These are phyloP conservation scores for Conomelus anceps DNA, from an alignment of 2,888 invertebrate genomes.

Conservation along the genomic window DNA sequence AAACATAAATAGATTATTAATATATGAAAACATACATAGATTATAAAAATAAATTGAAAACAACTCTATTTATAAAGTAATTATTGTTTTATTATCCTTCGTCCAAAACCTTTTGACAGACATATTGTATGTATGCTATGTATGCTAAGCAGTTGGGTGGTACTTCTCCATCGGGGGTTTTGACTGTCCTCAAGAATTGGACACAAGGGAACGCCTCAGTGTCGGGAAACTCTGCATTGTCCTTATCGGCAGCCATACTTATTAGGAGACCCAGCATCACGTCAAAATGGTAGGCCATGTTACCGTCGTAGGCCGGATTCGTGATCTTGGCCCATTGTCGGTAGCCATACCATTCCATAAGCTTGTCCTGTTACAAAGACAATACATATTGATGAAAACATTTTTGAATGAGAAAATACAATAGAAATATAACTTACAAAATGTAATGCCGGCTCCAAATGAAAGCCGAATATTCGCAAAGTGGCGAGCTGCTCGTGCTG, in stretches of 20 bases:
- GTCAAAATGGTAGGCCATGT: background rate
- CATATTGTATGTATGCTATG: background rate
- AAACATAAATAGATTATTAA: too few relatives aligned
- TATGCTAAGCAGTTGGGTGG: background rate
- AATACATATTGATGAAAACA: too few relatives aligned
- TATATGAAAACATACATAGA: too few relatives aligned
- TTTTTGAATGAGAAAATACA: too few relatives aligned
- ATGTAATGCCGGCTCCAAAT: too few relatives aligned
- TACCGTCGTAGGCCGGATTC: background rate
- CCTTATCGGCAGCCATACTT: background rate
- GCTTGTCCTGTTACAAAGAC: too few relatives aligned
- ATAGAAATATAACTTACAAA: too few relatives aligned
- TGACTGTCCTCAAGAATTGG: background rate
- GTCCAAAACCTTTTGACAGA: background rate
- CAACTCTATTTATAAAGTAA: too few relatives aligned
- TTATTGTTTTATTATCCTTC: background rate
- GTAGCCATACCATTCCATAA: background rate
- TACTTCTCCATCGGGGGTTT: background rate
- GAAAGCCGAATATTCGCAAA: too few relatives aligned
- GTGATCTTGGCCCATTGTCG: background rate
- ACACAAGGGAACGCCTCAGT: background rate
- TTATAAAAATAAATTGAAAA: too few relatives aligned
- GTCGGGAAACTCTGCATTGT: background rate
- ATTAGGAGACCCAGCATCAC: background rate
- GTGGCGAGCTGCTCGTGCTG: too few relatives aligned